Percentiles rank a stretch among this genome's conserved stretches.
These are phyloP conservation scores for Chorisops tibialis DNA, from an alignment of 2,888 invertebrate genomes.

Conservation along the genomic window DNA sequence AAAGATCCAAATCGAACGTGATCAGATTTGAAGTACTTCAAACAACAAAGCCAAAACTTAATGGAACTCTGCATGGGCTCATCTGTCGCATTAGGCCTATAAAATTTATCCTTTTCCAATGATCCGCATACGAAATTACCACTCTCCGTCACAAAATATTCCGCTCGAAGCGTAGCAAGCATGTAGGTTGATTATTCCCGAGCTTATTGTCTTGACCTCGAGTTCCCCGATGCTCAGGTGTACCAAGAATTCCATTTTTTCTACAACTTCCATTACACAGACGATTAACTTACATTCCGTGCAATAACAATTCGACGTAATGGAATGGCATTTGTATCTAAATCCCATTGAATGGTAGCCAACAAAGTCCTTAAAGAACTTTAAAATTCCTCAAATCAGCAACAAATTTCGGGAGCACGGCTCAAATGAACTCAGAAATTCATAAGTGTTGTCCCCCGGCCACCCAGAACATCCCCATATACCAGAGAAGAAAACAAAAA, in stretches of 20 bases:
- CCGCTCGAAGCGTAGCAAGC: too few species aligned
- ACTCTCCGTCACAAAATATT: too few species aligned
- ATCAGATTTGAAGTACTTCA: too few species aligned
- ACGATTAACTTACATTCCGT: constrained; percentile 33
- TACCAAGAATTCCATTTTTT: constrained; percentile 21
- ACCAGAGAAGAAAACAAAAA: background rate
- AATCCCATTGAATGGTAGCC: constrained; percentile 22
- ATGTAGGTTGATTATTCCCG: too few species aligned
- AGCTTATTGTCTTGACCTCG: constrained; percentile 14
- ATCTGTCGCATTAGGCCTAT: too few species aligned
- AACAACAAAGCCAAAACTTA: too few species aligned
- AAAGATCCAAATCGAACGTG: too few species aligned
- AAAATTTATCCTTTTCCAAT: too few species aligned
- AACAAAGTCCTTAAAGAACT: constrained; percentile 23
- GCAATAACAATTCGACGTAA: constrained; percentile 25
- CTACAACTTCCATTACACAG: constrained; percentile 33
- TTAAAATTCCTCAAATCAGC: constrained; percentile 34
- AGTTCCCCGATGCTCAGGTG: constrained; percentile 12
- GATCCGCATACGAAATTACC: too few species aligned
- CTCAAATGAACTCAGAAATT: constrained; percentile 34
- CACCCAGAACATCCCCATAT: constrained; percentile 3
- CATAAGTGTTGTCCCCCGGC: constrained; percentile 27
- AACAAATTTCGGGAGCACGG: constrained; percentile 30
- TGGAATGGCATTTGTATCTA: constrained; percentile 25
- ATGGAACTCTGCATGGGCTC: too few species aligned